Conservation (phyloP, 2,888 invertebrate genomes). For the Ischnus inquisitorius region DNA sequence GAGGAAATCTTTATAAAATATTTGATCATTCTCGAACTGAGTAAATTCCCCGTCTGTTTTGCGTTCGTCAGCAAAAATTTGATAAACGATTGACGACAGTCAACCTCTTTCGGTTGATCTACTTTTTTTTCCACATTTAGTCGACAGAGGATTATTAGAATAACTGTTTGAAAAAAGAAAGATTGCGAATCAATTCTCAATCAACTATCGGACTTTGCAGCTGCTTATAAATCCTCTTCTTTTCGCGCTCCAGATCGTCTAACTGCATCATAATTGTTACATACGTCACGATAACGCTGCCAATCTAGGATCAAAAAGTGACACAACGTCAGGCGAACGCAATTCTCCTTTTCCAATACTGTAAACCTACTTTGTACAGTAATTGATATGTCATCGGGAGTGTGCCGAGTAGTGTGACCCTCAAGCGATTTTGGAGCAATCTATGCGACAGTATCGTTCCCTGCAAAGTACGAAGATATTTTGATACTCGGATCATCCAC, state of each 20-base stretch:
- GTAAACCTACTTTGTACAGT: constrained; percentile 23
- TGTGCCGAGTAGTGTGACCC: constrained; percentile 35
- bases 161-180: no score
- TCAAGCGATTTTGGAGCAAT: constrained; percentile 37
- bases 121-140: no score
- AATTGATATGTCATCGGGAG: constrained; percentile 35
- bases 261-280: constrained; percentile 37
- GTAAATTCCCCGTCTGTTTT: no score
- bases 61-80: no score
- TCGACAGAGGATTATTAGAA: no score
- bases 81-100: no score
- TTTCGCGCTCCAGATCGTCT: neutral
- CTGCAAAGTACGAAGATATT: constrained; percentile 18
- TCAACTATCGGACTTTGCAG: neutral
- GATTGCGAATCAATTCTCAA: no score
- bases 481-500: neutral
- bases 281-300: constrained; percentile 45
- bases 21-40: no score
- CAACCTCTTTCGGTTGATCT: no score
- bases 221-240: no score
- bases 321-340: neutral
- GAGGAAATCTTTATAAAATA: no score
- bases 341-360: neutral
- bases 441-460: constrained; percentile 45
- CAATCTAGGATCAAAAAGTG: constrained; percentile 34